Base-by-base conservation (phyloP, 2,888 invertebrate species). In the Idaea dimidiata region DNA sequence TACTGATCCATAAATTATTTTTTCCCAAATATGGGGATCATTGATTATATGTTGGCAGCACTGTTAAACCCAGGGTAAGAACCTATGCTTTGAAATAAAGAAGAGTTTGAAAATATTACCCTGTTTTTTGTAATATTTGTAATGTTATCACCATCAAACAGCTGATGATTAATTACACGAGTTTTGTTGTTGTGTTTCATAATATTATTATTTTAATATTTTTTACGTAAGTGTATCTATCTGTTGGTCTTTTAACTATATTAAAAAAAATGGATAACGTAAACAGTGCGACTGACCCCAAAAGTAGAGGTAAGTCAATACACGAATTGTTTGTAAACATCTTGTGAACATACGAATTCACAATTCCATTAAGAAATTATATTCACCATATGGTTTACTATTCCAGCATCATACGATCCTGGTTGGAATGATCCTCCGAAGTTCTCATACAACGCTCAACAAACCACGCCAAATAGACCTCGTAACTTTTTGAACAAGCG, bases 371-470 rank as follows among this genome's bases (percentile, higher is more conserved):
- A 16, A 31, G 7, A 33, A 17, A 43, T 16, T 16, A 17, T 17
- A 16, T 17, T 6, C 10, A 59, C 17, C 56, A 31, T 32, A 17
- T 60, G 59, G 59, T 16, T 10, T 64, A 61, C 54, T 55, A 54
- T 83, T 83, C 59, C 74, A 93, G 92, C 81, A 8, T 76, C 86
- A 10, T 91, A 84, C 68, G 93, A 93, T 73, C 93, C 93, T 54
- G 94, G 94, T 7, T 94, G 94, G 94, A 94, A 94, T 71, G 94
- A 94, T 72, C 94, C 94, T 6, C 94, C 94, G 0, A 87, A 87
- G 65, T 84, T 93, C 62, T 83, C 93, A 0, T 94, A 92, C 70
- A 91, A 86, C 59, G 73, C 85, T 2, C 89, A 89, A 64, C 81
- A 85, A 62, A 74, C 78, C 7, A 84, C 87, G 18, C 84, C 89